Evolutionary conservation across 2,888 invertebrate genomes (phyloP), one percentile per base, ranked within the genome.

Genomic region (Spicauda simplicius): DNA sequence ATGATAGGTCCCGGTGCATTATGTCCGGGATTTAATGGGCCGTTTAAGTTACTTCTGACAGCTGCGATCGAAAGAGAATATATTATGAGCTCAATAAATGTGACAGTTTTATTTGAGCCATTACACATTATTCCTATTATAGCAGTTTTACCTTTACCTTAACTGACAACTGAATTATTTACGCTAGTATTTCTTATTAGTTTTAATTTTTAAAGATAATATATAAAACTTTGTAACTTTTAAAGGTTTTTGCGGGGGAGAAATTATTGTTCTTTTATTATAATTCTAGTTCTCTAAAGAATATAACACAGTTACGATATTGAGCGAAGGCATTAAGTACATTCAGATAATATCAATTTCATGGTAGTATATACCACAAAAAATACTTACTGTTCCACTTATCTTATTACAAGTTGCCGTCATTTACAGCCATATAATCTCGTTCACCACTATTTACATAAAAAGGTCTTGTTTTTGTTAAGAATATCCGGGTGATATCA

Each of bases 1-100:
- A 63, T 62, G 25, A 56, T 57, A 55, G 57, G 18, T 65, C 55
- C 50, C 33, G 55, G 60, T 66, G 60, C 60, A 50, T 55, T 60
- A 66, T 66, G 60, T 6, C 7, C n/a, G 45, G 54, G 55, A 66
- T 66, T 60, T 60, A 55, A 55, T 20, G 25, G 5, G 41, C 30
- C 58, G 58, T 59, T 58, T 59, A 45, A 25, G 30, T 30, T 66
- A 59, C 50, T 50, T 33, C 25, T 66, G 45, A 60, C 30, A 41
- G 45, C 33, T 19, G 19, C 25, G 20, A 45, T 55, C 61, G 61
- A 45, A 62, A 62, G 54, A 62, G 62, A 62, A 62, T 62, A 20
- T 16, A 16, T 33, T 62, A 62, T 62, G 62, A 54, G 41, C 16
- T 45, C 37, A 19, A 62, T 54, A 54, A 62, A 62, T 18, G 61